Evolutionary conservation across 2,113 vertebrate species (phyloP).

Genomic region (Phaetusa simplex): DNA sequence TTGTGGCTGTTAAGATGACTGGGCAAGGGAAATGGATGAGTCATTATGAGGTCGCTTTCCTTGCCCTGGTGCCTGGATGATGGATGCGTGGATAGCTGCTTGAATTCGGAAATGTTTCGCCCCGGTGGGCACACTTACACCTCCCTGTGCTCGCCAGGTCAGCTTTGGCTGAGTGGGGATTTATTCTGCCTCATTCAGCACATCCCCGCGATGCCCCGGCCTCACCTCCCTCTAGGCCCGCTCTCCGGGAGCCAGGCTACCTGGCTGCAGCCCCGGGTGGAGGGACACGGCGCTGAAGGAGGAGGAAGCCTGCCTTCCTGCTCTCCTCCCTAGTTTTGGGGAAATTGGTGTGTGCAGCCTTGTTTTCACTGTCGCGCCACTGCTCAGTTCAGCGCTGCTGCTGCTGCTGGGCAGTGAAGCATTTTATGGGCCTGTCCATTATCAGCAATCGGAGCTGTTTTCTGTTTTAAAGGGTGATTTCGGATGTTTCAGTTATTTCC

Average conservation of each 20-base stretch:
- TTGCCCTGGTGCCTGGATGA: background rate
- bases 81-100: background rate
- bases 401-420: background rate
- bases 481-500: background rate
- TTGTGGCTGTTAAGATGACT: background rate
- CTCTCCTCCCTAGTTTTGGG: background rate
- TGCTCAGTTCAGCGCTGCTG: background rate
- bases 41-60: background rate
- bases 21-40: background rate
- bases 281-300: background rate
- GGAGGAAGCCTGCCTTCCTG: background rate
- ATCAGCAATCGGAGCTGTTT: background rate
- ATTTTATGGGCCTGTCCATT: background rate
- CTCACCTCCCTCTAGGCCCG: fast-evolving
- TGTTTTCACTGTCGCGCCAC: background rate
- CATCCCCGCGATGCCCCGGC: fast-evolving
- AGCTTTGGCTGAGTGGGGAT: background rate
- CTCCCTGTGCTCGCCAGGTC: background rate
- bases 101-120: background rate
- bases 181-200: background rate
- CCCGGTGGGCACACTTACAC: background rate
- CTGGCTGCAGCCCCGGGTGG: fast-evolving
- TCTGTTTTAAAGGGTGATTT: background rate
- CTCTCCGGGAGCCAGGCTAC: fast-evolving
- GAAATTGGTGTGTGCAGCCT: background rate